A percentile compares a stretch with the other conserved stretches of the same genome.
Conservation (phyloP, 2,888 invertebrate genomes). For the Tachystola acroxantha region DNA sequence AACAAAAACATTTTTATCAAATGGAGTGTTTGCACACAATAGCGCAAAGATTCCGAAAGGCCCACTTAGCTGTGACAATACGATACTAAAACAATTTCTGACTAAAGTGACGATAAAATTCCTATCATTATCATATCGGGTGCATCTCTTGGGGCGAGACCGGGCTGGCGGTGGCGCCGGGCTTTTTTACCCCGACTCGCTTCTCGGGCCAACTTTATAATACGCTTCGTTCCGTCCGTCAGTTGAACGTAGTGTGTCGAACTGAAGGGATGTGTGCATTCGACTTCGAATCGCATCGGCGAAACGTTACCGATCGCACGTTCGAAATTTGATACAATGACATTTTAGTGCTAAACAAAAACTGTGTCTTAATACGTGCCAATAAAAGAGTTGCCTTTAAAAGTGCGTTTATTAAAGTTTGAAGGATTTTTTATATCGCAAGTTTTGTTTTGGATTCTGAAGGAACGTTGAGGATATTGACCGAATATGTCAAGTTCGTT, state of each 20-base stretch:
- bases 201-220: constrained; percentile 48
- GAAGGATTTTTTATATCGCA: constrained; percentile 30
- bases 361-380: constrained; percentile 55
- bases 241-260: constrained; percentile 52
- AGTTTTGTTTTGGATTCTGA: constrained; percentile 31
- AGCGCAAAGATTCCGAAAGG: neutral
- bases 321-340: constrained; percentile 19
- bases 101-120: constrained; percentile 44
- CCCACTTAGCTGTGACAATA: constrained; percentile 1
- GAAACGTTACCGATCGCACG: constrained; percentile 13
- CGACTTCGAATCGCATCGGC: constrained; percentile 2
- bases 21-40: constrained; percentile 5
- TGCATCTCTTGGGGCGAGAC: constrained; percentile 75
- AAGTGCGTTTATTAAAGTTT: constrained; percentile 34
- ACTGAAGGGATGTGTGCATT: constrained; percentile 34
- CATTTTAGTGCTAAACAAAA: constrained; percentile 18
- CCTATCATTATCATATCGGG: constrained; percentile 32
- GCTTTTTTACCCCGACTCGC: constrained; percentile 64
- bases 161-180: constrained; percentile 75
- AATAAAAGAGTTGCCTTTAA: constrained; percentile 32
- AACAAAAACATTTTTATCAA: constrained; percentile 1
- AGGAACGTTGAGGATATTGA: constrained; percentile 22
- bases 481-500: constrained; percentile 58
- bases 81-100: constrained; percentile 12
- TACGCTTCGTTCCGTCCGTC: constrained; percentile 36